Evolutionary conservation across 2,797 vertebrate genomes (phyloP).

Genomic region (Oryzias sinensis): DNA sequence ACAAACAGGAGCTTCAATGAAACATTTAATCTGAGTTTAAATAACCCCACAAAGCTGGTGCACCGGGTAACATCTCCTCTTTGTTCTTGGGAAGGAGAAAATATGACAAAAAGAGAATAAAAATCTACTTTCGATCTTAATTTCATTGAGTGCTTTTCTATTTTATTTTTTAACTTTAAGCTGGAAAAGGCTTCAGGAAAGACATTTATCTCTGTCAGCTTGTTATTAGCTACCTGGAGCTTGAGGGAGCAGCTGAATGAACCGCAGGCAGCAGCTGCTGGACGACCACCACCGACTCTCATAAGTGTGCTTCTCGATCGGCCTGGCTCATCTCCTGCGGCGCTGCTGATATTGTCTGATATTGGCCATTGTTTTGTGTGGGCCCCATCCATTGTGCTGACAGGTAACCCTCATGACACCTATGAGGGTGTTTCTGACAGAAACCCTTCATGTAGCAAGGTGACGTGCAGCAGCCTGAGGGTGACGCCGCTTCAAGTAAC

Average conservation of each 20-base stretch:
- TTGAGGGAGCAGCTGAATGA: slow-evolving; percentile 24
- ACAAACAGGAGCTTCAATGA: no score
- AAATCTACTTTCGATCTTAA: no score
- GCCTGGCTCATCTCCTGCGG: slow-evolving; percentile 46
- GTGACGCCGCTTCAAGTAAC: no score
- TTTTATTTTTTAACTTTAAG: slow-evolving; percentile 6
- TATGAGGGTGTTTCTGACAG: slow-evolving; percentile 50
- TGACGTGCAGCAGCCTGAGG: no score
- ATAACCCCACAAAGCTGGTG: no score
- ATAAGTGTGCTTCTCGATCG: slow-evolving; percentile 57
- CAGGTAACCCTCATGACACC: slow-evolving; percentile 63
- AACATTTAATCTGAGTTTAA: no score
- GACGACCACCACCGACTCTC: slow-evolving; percentile 40
- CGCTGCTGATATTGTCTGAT: slow-evolving; percentile 67
- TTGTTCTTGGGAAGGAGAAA: no score
- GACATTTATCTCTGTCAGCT: slow-evolving; percentile 50
- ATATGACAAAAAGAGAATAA: no score
- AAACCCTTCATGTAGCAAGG: slow-evolving; percentile 3
- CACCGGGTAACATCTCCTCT: no score
- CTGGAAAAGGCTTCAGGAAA: slow-evolving; percentile 5
- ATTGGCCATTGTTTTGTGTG: slow-evolving; percentile 54
- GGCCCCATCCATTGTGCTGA: slow-evolving; percentile 49
- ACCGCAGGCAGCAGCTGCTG: slow-evolving; percentile 56
- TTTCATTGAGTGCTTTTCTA: no score
- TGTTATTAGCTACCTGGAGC: slow-evolving; percentile 18